Evolutionary conservation across 2,888 invertebrate genomes (phyloP), one percentile per base, ranked within the genome.

Genomic region (Acrocera orbiculus): DNA sequence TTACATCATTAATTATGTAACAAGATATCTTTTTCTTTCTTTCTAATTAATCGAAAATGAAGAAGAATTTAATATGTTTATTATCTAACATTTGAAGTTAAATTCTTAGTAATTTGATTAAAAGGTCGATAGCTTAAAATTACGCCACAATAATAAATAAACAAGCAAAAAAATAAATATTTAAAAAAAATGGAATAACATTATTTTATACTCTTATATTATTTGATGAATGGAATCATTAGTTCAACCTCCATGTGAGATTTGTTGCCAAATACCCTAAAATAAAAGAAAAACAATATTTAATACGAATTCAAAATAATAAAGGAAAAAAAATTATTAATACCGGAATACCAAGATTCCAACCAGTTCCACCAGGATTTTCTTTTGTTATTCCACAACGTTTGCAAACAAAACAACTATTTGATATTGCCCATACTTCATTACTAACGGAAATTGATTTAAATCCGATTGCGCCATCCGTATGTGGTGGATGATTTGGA

Each of bases 391-490:
- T 73, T 13, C 86, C 86, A 41, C 76, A 68, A 34, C 89, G 67
- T 38, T 76, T 69, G 40, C 74, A 70, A 30, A 82, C 60, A 15
- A 69, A 64, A 10, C 81, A 80, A 41, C 74, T 74, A 30, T 70
- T 62, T 9, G 78, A 72, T 28, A 78, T 65, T 1, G 77, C 81
- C 83, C 83, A 85, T 27, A 83, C 76, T 52, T 77, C 77, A 30
- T 67, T 65, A 28, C 74, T 73, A 22, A 76, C 73, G 7, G 80
- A 77, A 2, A 85, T 64, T 35, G 77, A 73, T 46, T 76, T 76
- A 50, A 79, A 80, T 14, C 72, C 69, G 22, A 54, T 47, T 27
- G 49, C 51, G 4, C 53, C 59, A 44, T 66, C 68, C 16, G 63
- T 61, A 42, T 68, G 65, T 22, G 68, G 67, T 19, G 70, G 62